Evolutionary conservation across 1,140 invertebrate genomes (phyloP), one percentile per base, ranked within the genome.

Genomic region (Orchesella cincta): DNA sequence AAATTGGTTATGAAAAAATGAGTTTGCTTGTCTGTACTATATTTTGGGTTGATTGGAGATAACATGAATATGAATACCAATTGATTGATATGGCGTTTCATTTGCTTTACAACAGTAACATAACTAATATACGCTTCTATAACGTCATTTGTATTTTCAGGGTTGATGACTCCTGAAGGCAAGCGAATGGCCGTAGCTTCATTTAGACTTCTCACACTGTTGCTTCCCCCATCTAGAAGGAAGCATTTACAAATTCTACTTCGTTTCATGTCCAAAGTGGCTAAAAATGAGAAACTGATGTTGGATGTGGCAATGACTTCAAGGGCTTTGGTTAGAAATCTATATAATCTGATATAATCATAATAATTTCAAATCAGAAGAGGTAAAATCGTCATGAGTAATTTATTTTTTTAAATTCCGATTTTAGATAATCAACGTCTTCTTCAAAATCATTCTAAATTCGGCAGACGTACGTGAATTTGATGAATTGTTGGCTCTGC

Each of bases 261-360:
- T 33, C 72, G 75, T 8, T 82, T 74, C 54, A 82, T 82, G 81
- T 31, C 73, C 20, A 80, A 82, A 73, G 75, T 67, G 12, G 78
- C 79, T 1, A 73, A 71, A 31, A 82, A 82, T 79, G 75, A 80
- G 16, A 82, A 79, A 34, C 73, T 82, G 0, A 82, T 79, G 78
- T 35, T 82, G 34, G 81, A 82, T 70, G 81, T 82, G 20, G 77
- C 77, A 31, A 76, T 62, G 18, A 67, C 79, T 29, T 80, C 75
- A 33, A 36, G 79, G 18, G 76, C 75, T n/a, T 71, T 82, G 28
- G 81, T 82, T 74, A 78, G 71, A 39, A 73, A 26, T 62, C 36
- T 54, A 54, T 74, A 12, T 70, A 51, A 14, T 12, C 12, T 51
- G 12, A n/a, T 12, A 14, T 51, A 51, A n/a, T n/a, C 12, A 51